Evolutionary conservation across 2,797 vertebrate species (phyloP).

Genomic region (Artibeus jamaicensis): DNA sequence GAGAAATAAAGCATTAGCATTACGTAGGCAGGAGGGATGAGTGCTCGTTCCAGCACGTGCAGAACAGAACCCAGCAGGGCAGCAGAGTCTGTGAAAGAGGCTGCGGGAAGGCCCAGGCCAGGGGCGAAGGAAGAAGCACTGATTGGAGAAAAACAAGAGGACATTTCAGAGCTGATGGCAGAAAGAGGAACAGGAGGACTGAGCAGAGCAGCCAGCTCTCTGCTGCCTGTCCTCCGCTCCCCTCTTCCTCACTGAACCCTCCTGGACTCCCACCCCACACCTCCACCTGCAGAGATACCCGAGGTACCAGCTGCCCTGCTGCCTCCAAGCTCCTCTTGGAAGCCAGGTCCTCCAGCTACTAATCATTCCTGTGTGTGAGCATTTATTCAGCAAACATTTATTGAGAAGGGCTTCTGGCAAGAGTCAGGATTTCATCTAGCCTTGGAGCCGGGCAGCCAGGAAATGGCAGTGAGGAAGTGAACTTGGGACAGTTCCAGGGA

Average conservation of each 20-base stretch:
- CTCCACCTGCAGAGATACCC: neutral
- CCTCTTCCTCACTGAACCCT: too few species aligned
- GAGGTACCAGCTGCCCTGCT: neutral
- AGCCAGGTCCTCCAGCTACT: neutral
- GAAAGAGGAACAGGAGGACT: neutral
- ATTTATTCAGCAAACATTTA: neutral
- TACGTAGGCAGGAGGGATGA: neutral
- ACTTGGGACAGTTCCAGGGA: neutral
- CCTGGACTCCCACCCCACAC: neutral
- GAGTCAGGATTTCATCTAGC: neutral
- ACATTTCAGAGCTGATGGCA: neutral
- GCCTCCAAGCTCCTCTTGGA: neutral
- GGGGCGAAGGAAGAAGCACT: neutral
- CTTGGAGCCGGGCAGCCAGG: slow-evolving; percentile 1
- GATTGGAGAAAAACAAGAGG: neutral
- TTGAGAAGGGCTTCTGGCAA: neutral
- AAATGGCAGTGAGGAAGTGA: neutral
- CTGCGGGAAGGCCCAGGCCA: neutral
- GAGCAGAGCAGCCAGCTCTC: too few species aligned
- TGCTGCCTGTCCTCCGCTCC: neutral
- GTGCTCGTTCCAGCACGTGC: neutral
- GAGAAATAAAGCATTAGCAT: neutral
- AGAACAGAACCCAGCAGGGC: neutral
- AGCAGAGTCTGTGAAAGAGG: too few species aligned
- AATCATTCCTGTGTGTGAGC: neutral